Percentiles rank a stretch among this genome's conserved stretches.
phyloP scores from a whole-genome alignment of 2,888 invertebrate species.

The Plebejus argus region DNA sequence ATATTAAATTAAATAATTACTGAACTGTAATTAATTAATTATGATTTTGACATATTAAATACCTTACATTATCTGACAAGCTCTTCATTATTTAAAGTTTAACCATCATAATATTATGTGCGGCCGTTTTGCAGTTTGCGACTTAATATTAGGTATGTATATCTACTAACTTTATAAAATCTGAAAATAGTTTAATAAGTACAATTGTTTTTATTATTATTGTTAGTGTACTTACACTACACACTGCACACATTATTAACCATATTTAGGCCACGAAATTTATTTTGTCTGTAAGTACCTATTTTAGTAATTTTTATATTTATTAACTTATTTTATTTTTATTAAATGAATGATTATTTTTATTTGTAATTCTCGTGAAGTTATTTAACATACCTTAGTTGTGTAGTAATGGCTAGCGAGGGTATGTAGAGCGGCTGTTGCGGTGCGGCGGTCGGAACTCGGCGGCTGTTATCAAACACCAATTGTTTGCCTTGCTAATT shows the following conservation, averaged over 20 bases:
- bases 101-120: no score
- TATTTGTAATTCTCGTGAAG: not conserved
- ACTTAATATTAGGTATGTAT: no score
- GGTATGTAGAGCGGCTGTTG: not conserved
- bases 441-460: not conserved
- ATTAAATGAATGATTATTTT: no score
- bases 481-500: slow-evolving; percentile 61
- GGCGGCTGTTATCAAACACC: slow-evolving; percentile 52
- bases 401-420: not conserved
- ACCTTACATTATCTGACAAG: no score
- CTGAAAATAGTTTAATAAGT: no score
- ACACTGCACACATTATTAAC: not conserved
- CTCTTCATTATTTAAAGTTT: no score
- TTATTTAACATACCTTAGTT: slow-evolving; percentile 4
- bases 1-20: no score
- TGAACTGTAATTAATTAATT: no score
- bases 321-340: not conserved
- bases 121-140: no score
- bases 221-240: not conserved
- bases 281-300: not conserved
- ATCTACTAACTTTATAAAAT: no score
- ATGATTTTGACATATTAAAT: no score
- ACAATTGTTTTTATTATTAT: not conserved
- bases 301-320: not conserved
- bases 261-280: not conserved